These are phyloP conservation scores for Sarcophaga peregrina DNA, from an alignment of 1,140 invertebrate species.

Conservation along the genomic window DNA sequence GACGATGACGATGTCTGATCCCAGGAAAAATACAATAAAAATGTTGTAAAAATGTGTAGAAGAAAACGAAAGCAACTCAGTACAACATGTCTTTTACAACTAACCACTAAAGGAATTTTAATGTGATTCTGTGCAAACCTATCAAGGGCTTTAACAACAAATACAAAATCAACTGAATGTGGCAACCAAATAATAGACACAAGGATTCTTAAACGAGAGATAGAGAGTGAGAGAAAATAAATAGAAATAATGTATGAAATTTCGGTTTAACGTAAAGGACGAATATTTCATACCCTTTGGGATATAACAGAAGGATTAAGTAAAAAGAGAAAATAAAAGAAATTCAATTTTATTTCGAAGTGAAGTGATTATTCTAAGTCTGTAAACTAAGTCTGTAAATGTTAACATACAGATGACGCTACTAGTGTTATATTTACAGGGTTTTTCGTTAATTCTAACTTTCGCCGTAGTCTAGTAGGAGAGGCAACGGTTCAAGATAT, in stretches of 20 bases:
- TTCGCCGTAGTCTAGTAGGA: too few relatives aligned
- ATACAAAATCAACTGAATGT: background rate
- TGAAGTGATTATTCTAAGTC: too few relatives aligned
- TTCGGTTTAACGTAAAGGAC: background rate
- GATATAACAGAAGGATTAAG: background rate
- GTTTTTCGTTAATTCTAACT: too few relatives aligned
- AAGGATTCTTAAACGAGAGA: too few relatives aligned
- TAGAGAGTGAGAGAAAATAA: background rate
- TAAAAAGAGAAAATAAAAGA: too few relatives aligned
- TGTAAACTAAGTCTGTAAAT: too few relatives aligned
- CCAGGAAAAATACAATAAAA: background rate
- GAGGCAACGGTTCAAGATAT: too few relatives aligned
- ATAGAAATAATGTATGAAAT: background rate
- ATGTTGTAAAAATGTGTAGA: too few relatives aligned
- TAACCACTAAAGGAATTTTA: slow-evolving; percentile 24
- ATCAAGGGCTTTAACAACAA: background rate
- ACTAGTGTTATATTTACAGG: too few relatives aligned
- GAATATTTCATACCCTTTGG: background rate
- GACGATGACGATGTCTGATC: background rate
- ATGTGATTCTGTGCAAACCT: slow-evolving; percentile 7
- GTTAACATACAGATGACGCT: too few relatives aligned
- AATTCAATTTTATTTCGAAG: too few relatives aligned
- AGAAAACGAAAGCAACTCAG: background rate
- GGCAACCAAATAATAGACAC: too few relatives aligned
- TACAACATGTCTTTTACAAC: slow-evolving; percentile 6